Conservation (phyloP, 2,888 invertebrate species). For the Rhingia campestris region DNA sequence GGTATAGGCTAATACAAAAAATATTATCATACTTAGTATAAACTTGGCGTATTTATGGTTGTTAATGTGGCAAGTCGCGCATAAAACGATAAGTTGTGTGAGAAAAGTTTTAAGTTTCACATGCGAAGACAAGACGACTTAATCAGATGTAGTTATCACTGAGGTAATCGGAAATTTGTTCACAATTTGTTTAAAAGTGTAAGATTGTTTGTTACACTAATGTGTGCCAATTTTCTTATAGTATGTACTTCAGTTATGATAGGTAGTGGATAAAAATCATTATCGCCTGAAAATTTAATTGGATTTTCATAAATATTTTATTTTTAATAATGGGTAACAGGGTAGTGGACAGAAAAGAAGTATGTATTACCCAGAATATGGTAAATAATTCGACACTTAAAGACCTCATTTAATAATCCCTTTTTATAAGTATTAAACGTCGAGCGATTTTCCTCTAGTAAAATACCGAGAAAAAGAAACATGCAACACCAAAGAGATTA, state of each 20-base stretch:
- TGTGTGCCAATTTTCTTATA: not conserved
- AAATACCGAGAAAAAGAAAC: no score
- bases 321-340: no score
- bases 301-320: no score
- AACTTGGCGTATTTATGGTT: conserved; percentile 22
- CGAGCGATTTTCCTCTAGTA: no score
- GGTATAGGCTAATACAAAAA: not conserved
- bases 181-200: not conserved
- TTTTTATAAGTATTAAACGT: no score
- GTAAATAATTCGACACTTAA: no score
- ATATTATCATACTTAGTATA: conserved; percentile 2
- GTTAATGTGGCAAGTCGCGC: not conserved
- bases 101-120: conserved; percentile 13
- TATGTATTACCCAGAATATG: no score
- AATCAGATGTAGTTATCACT: conserved; percentile 9
- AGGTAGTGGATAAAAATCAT: not conserved
- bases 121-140: not conserved
- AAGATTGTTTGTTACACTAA: not conserved
- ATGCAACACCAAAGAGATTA: no score
- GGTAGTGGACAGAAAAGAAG: no score
- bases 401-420: no score
- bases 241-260: no score
- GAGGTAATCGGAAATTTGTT: conserved; percentile 13
- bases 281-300: not conserved
- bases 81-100: conserved; percentile 3